Evolutionary conservation across 2,888 invertebrate species (phyloP).

Genomic region (Gymnocheta viridis): DNA sequence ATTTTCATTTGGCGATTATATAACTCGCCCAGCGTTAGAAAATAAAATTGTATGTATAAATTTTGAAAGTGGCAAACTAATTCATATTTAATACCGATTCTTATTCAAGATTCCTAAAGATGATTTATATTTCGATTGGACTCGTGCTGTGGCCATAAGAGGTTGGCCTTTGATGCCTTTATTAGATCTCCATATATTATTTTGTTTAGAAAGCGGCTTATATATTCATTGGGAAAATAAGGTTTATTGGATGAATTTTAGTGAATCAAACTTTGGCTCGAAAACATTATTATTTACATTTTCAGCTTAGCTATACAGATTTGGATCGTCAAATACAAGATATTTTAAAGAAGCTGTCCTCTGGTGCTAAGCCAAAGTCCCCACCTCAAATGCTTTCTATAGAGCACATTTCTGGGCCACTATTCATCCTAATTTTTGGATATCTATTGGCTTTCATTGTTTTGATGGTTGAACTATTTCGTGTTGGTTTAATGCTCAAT

Average conservation of each 20-base stretch:
- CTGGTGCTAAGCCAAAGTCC: slow-evolving; percentile 73
- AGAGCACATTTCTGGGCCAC: slow-evolving; percentile 78
- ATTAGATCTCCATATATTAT: slow-evolving; percentile 76
- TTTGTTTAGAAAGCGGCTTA: slow-evolving; percentile 78
- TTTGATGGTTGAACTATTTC: slow-evolving; percentile 74
- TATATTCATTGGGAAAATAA: slow-evolving; percentile 78
- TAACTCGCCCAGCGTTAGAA: slow-evolving; percentile 75
- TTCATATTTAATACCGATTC: background rate
- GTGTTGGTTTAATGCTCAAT: background rate
- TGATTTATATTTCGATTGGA: slow-evolving; percentile 80
- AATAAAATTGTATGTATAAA: slow-evolving; percentile 75
- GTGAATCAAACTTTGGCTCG: background rate
- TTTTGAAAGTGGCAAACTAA: background rate
- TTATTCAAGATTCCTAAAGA: slow-evolving; percentile 77
- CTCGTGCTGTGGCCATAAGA: slow-evolving; percentile 78
- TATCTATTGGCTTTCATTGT: slow-evolving; percentile 72
- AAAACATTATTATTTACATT: background rate
- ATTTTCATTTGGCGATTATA: slow-evolving; percentile 77
- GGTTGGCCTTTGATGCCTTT: slow-evolving; percentile 79
- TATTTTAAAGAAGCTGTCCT: slow-evolving; percentile 73
- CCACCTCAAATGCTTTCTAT: slow-evolving; percentile 76
- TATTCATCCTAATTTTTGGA: slow-evolving; percentile 77
- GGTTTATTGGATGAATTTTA: slow-evolving; percentile 63
- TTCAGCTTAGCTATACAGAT: slow-evolving; percentile 73
- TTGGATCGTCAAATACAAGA: slow-evolving; percentile 77